A percentile compares a stretch with the other conserved stretches of the same genome.
These are phyloP conservation scores for Meta bourneti DNA, from an alignment of 2,888 invertebrate genomes.

Conservation along the genomic window DNA sequence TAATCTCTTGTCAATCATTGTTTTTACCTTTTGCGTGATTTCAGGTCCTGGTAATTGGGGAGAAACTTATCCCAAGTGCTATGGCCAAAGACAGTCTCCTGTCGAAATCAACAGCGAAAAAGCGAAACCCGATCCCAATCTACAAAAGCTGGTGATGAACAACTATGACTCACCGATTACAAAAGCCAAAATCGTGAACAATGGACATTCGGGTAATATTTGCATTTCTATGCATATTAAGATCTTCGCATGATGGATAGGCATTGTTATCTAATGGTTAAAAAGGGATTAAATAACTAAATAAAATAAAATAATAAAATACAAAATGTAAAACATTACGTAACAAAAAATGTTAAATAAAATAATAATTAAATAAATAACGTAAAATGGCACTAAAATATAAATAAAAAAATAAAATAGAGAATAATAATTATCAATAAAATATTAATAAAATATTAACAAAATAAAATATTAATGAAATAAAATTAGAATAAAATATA, in stretches of 20 bases:
- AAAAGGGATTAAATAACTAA: background rate
- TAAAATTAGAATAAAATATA: too few species aligned
- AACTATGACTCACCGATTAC: constrained; percentile 19
- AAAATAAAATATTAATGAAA: too few species aligned
- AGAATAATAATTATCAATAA: too few species aligned
- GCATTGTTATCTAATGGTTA: background rate
- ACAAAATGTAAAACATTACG: background rate
- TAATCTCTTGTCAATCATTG: background rate
- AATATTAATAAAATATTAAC: too few species aligned
- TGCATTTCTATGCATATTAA: background rate
- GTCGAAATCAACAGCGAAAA: constrained; percentile 89
- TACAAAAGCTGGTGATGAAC: constrained; percentile 8
- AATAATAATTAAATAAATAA: too few species aligned
- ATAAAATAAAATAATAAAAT: background rate
- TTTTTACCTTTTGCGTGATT: background rate
- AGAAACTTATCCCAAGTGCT: constrained; percentile 88
- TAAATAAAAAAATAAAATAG: too few species aligned
- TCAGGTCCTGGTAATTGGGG: constrained; percentile 58
- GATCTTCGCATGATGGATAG: background rate
- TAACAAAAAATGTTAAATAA: too few species aligned
- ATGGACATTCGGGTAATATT: constrained; percentile 53
- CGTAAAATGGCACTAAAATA: too few species aligned
- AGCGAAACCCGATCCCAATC: background rate
- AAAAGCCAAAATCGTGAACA: constrained; percentile 16
- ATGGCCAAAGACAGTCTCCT: constrained; percentile 97